Conservation (phyloP, 64 coral and sea anemone species). For the Porites lutea region DNA sequence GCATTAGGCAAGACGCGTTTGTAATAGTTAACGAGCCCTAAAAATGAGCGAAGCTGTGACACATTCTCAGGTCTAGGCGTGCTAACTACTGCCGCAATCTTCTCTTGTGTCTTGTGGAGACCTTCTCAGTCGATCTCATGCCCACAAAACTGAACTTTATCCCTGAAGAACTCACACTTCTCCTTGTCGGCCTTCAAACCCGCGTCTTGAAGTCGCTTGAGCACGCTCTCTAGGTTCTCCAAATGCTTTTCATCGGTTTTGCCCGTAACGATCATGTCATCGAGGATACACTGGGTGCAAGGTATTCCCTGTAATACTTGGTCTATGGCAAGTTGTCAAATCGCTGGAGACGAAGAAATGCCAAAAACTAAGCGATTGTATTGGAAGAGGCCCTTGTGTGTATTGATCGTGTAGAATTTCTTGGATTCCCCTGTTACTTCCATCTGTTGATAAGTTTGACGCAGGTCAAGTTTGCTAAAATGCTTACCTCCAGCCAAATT, state of each 20-base stretch:
- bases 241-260: constrained; percentile 36
- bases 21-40: constrained; percentile 56
- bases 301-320: constrained; percentile 30
- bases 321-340: constrained; percentile 38
- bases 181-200: constrained; percentile 49
- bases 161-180: constrained; percentile 61
- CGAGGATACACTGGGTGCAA: constrained; percentile 30
- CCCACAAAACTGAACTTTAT: constrained; percentile 62
- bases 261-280: constrained; percentile 49
- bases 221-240: constrained; percentile 26
- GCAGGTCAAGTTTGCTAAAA: constrained; percentile 45
- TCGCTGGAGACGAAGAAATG: constrained; percentile 10
- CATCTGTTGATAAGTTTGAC: constrained; percentile 54
- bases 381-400: constrained; percentile 28
- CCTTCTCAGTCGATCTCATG: constrained; percentile 57
- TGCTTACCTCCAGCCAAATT: constrained; percentile 40
- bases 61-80: constrained; percentile 37
- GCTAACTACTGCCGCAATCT: constrained; percentile 49
- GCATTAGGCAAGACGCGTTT: constrained; percentile 55
- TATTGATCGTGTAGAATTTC: constrained; percentile 52
- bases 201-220: constrained; percentile 50
- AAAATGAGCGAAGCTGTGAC: constrained; percentile 54
- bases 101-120: constrained; percentile 59
- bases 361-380: constrained; percentile 39
- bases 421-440: constrained; percentile 39